Percentiles rank a stretch among this genome's conserved stretches.
These are phyloP conservation scores for Criorhina ranunculi DNA, from an alignment of 2,888 invertebrate species.

Conservation along the genomic window DNA sequence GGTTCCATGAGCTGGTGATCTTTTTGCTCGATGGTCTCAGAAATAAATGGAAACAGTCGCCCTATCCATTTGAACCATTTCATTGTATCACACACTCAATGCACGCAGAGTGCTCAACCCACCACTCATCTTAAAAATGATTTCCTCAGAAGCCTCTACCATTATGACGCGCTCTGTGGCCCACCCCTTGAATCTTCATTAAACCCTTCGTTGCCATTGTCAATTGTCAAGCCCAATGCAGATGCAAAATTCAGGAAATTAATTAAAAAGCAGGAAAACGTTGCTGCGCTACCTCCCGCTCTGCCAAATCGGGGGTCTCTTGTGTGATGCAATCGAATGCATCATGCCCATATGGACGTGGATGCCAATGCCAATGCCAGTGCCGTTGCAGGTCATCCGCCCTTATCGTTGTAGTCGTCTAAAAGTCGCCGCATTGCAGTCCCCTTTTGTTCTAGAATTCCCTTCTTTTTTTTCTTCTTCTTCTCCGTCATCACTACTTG, in stretches of 20 bases:
- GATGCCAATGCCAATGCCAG: slow-evolving; percentile 48
- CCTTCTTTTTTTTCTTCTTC: slow-evolving; percentile 18
- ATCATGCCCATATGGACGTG: slow-evolving; percentile 55
- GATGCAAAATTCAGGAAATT: slow-evolving; percentile 69
- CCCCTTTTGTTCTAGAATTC: slow-evolving; percentile 29
- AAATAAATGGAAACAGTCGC: no score
- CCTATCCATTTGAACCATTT: no score
- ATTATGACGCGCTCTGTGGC: not conserved
- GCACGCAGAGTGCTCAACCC: not conserved
- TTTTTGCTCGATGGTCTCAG: no score
- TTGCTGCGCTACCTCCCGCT: slow-evolving; percentile 19
- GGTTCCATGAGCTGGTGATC: no score
- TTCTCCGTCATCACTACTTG: slow-evolving; percentile 49
- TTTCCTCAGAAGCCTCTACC: not conserved
- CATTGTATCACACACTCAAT: no score
- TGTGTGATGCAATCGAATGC: slow-evolving; percentile 70
- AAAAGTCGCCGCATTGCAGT: slow-evolving; percentile 74
- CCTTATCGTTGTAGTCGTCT: slow-evolving; percentile 66
- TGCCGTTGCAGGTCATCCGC: slow-evolving; percentile 68
- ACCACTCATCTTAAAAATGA: not conserved
- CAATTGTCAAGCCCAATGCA: slow-evolving; percentile 52
- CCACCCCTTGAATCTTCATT: not conserved
- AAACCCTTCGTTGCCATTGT: not conserved
- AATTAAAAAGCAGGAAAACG: slow-evolving; percentile 68
- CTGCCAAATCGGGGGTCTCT: slow-evolving; percentile 40